phyloP scores from a whole-genome alignment of 1,140 invertebrate genomes.

The Drosophila ficusphila region DNA sequence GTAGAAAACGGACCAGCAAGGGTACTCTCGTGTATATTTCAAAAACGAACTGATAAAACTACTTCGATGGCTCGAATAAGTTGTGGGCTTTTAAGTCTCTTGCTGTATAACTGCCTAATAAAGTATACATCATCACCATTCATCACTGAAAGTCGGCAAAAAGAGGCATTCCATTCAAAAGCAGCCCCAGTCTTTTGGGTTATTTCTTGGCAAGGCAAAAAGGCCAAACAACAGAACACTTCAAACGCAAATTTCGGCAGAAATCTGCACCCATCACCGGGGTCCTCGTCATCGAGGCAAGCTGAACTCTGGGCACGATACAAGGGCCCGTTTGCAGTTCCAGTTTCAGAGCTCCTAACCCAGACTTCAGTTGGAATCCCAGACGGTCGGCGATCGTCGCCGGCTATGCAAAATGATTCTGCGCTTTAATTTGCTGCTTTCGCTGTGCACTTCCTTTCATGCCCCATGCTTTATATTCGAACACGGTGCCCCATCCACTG shows the following conservation, averaged over 20 bases:
- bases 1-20: no score
- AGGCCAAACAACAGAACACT: slow-evolving; percentile 58
- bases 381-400: slow-evolving; percentile 25
- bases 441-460: slow-evolving; percentile 76
- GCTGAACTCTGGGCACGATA: slow-evolving; percentile 40
- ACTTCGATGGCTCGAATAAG: no score
- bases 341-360: background rate
- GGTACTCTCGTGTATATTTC: no score
- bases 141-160: no score
- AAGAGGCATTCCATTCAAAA: no score
- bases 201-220: background rate
- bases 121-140: no score
- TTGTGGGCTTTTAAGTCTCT: no score
- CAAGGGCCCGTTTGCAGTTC: slow-evolving; percentile 41
- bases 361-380: slow-evolving; percentile 8
- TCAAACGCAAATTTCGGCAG: slow-evolving; percentile 82
- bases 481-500: slow-evolving; percentile 4
- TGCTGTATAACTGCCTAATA: no score
- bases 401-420: slow-evolving; percentile 79
- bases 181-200: background rate
- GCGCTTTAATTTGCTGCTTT: slow-evolving; percentile 79
- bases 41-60: no score
- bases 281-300: slow-evolving; percentile 62
- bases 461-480: slow-evolving; percentile 5
- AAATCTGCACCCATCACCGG: slow-evolving; percentile 83